Percentiles rank a stretch among this genome's conserved stretches.
Evolutionary conservation across 2,888 invertebrate genomes (phyloP).

Genomic region (Amaurobius ferox): DNA sequence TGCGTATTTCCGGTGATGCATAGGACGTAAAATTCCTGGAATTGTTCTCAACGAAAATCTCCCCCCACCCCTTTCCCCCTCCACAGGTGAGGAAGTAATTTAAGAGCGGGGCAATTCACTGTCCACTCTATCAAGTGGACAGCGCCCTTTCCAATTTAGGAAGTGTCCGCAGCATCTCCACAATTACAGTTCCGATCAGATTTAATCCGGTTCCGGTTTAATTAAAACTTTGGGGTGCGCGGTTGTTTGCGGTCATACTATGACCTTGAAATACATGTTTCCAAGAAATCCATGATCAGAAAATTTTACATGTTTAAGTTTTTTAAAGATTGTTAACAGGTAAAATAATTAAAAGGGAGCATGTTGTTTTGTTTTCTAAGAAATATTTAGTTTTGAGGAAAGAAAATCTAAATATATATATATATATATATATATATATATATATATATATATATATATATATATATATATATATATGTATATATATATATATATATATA

Average conservation of each 20-base stretch:
- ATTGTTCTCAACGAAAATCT: background rate
- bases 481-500: no score
- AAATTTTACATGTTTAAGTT: no score
- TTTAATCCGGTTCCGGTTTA: background rate
- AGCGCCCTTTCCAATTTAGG: conserved; percentile 37
- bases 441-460: no score
- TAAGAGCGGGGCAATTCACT: conserved; percentile 54
- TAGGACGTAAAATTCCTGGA: conserved; percentile 9
- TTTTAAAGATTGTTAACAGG: no score
- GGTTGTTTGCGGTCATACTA: background rate
- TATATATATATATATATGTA: no score
- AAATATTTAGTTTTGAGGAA: no score
- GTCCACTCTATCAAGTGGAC: conserved; percentile 66
- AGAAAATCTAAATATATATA: no score
- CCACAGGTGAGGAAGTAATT: conserved; percentile 45
- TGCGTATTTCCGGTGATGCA: background rate
- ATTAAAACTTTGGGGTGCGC: background rate
- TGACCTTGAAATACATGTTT: no score
- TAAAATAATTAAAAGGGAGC: no score
- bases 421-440: no score
- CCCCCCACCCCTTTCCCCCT: background rate
- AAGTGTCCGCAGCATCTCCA: conserved; percentile 8
- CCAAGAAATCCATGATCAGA: no score
- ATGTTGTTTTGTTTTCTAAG: no score
- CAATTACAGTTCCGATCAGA: conserved; percentile 8